Conservation (phyloP, 1,140 invertebrate genomes). For the Tribolium madens region DNA sequence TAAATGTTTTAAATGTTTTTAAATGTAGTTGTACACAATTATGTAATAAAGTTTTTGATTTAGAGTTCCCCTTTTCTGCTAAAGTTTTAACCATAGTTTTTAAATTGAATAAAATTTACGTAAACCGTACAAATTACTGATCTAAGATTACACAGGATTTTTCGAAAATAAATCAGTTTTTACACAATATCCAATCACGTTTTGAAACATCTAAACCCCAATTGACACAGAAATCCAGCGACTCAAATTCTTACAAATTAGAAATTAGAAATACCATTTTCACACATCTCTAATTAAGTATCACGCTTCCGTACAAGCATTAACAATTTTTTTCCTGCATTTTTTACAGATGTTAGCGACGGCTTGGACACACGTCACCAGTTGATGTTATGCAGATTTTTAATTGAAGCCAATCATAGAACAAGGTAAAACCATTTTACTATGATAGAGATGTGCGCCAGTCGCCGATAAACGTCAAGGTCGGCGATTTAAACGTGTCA, state of each 20-base stretch:
- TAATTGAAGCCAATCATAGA: neutral
- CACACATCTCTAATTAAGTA: constrained; percentile 1
- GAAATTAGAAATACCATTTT: constrained; percentile 1
- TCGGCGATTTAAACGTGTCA: neutral
- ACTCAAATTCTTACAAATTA: neutral
- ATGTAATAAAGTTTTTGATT: too few relatives aligned
- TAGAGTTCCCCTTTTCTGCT: too few relatives aligned
- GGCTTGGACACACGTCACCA: neutral
- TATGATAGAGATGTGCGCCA: neutral
- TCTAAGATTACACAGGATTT: too few relatives aligned
- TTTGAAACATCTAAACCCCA: neutral
- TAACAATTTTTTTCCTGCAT: neutral
- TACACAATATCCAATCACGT: too few relatives aligned
- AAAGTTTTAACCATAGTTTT: too few relatives aligned
- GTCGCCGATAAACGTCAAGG: neutral
- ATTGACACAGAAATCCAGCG: constrained; percentile 14
- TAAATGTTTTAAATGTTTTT: too few relatives aligned
- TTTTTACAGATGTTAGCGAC: constrained; percentile 8
- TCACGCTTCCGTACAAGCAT: neutral
- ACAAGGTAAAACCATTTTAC: constrained; percentile 12
- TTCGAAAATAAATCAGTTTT: too few relatives aligned
- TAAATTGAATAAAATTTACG: too few relatives aligned
- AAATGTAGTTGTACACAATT: too few relatives aligned
- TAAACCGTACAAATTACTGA: too few relatives aligned
- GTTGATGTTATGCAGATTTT: constrained; percentile 10